Evolutionary conservation across 2,113 vertebrate genomes (phyloP).

Genomic region (Dermatemys mawii): DNA sequence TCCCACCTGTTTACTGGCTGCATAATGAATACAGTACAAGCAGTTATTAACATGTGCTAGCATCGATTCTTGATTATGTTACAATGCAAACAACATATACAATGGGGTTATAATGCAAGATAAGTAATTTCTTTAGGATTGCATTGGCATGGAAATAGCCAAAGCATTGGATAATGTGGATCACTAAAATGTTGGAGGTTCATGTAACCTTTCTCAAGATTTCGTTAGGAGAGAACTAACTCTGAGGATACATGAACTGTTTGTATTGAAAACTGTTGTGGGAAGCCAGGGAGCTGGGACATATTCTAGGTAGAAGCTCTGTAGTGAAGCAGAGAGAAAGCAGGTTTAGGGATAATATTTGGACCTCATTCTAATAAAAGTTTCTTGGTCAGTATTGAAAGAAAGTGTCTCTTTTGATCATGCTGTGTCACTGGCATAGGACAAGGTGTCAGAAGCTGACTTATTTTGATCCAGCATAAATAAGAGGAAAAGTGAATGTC

Average conservation of each 20-base stretch:
- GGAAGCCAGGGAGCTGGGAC: not conserved
- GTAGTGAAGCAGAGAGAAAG: not conserved
- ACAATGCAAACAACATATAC: conserved; percentile 14
- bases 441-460: not conserved
- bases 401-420: not conserved
- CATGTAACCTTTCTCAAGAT: conserved; percentile 9
- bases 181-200: not conserved
- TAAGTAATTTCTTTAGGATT: conserved; percentile 46
- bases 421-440: accelerated
- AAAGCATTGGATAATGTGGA: not conserved
- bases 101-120: conserved; percentile 3
- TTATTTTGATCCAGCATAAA: not conserved
- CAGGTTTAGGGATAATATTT: not conserved
- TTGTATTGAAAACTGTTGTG: not conserved
- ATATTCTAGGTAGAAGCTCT: not conserved
- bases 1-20: conserved; percentile 71
- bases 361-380: not conserved
- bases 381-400: not conserved
- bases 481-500: not conserved
- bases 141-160: not conserved
- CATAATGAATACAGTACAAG: conserved; percentile 61
- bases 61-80: conserved; percentile 32
- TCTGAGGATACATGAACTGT: not conserved
- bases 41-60: conserved; percentile 69
- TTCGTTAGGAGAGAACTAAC: not conserved